Conservation (phyloP, 2,888 invertebrate species). For the Acanthosoma haemorrhoidale region DNA sequence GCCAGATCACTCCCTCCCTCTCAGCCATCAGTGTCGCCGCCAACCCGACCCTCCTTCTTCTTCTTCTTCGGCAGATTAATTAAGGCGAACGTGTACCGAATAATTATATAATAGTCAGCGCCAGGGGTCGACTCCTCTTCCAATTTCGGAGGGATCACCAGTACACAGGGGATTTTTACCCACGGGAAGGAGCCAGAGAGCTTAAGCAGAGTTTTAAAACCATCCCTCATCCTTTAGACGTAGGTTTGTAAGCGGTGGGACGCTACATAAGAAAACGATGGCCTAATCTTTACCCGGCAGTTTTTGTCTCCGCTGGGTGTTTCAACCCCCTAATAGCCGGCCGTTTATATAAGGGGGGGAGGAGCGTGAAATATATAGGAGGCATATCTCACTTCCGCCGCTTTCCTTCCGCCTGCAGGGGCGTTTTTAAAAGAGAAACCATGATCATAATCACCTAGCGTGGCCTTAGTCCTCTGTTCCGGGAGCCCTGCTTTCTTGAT, state of each 20-base stretch:
- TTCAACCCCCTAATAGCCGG: slow-evolving; percentile 16
- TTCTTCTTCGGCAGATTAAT: slow-evolving; percentile 36
- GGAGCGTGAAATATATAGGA: slow-evolving; percentile 13
- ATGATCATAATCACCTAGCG: background rate
- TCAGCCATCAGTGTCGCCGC: slow-evolving; percentile 14
- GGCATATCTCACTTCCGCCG: slow-evolving; percentile 20
- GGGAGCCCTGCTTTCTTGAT: background rate
- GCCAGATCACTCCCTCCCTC: background rate
- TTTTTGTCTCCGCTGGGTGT: slow-evolving; percentile 23
- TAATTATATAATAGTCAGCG: slow-evolving; percentile 38
- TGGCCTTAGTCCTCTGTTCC: background rate
- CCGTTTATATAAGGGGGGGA: slow-evolving; percentile 9
- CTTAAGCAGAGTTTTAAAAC: slow-evolving; percentile 40
- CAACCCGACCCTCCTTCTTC: background rate
- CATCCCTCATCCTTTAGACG: slow-evolving; percentile 36
- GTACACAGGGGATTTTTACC: background rate
- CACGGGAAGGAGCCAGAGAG: background rate
- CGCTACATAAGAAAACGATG: slow-evolving; percentile 35
- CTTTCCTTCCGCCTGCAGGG: background rate
- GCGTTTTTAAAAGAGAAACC: background rate
- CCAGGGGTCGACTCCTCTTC: slow-evolving; percentile 5
- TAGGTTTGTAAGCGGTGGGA: background rate
- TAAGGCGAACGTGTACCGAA: slow-evolving; percentile 39
- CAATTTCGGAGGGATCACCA: background rate
- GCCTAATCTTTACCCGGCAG: slow-evolving; percentile 37